phyloP scores from a whole-genome alignment of 2,113 vertebrate species.

The Neofelis nebulosa region DNA sequence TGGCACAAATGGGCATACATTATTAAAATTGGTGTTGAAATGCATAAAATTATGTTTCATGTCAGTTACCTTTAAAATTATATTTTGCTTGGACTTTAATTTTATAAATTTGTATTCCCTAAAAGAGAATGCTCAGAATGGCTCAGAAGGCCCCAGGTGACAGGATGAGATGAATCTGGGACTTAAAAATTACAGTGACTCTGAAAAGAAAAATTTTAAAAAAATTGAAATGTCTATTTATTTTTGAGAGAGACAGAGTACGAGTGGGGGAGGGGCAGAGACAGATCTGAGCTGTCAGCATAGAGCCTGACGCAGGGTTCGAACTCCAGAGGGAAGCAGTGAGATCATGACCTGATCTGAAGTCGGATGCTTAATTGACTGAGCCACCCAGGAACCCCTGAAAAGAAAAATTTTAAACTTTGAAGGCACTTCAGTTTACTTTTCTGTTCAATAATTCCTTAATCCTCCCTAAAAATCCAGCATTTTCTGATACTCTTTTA shows the following conservation, averaged over 20 bases:
- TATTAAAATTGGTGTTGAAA: slow-evolving; percentile 61
- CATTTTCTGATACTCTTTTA: background rate
- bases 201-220: slow-evolving; percentile 14
- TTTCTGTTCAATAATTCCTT: background rate
- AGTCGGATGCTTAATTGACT: no score
- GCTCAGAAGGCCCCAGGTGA: slow-evolving; percentile 33
- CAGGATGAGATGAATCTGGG: slow-evolving; percentile 10
- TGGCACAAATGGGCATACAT: slow-evolving; percentile 4
- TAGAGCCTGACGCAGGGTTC: no score
- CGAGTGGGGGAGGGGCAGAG: no score
- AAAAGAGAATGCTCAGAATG: slow-evolving; percentile 25
- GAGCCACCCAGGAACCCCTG: background rate
- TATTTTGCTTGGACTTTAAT: slow-evolving; percentile 55
- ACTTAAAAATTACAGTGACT: slow-evolving; percentile 36
- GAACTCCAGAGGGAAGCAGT: no score
- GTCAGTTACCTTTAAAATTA: slow-evolving; percentile 54
- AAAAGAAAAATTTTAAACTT: slow-evolving; percentile 50
- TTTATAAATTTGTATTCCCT: slow-evolving; percentile 49
- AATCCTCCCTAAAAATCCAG: background rate
- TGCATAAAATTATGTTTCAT: slow-evolving; percentile 56
- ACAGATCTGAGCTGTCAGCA: no score
- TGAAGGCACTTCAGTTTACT: slow-evolving; percentile 38
- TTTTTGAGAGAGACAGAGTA: no score
- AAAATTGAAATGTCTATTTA: no score
- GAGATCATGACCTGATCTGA: no score